Evolutionary conservation across 37 sponge, comb jelly and placozoan species (phyloP).

Genomic region (Ephydatia muelleri): DNA sequence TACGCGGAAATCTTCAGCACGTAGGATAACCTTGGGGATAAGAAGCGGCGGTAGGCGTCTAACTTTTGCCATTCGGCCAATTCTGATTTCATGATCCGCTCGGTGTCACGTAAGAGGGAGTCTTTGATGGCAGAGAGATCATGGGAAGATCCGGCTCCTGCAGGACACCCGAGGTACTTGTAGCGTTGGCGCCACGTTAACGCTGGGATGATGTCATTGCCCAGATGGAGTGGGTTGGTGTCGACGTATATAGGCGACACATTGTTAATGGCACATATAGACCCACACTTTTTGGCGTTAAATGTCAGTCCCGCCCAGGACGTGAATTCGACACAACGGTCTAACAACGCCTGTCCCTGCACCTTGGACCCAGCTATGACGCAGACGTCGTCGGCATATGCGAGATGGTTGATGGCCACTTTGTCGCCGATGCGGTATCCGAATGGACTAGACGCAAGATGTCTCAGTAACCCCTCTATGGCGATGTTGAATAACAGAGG

Average conservation of each 20-base stretch:
- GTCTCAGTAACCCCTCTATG: too few relatives aligned
- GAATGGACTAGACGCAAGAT: too few relatives aligned
- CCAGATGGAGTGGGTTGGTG: not conserved
- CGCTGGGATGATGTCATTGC: slow-evolving; percentile 3
- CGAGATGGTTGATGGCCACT: not conserved
- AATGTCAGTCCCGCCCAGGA: slow-evolving; percentile 25
- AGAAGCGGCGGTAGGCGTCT: slow-evolving; percentile 41
- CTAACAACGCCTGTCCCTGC: not conserved
- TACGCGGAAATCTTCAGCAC: too few relatives aligned
- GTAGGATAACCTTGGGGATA: too few relatives aligned
- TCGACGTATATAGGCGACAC: not conserved
- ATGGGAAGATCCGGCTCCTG: not conserved
- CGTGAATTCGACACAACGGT: not conserved
- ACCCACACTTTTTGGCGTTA: slow-evolving; percentile 33
- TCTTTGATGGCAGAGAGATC: not conserved
- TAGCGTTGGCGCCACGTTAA: slow-evolving; percentile 10
- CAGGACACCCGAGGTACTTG: slow-evolving; percentile 26
- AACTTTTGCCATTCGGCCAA: slow-evolving; percentile 61
- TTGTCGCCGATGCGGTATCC: too few relatives aligned
- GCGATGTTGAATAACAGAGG: too few relatives aligned
- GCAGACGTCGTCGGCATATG: not conserved
- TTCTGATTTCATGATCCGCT: not conserved
- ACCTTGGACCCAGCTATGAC: not conserved
- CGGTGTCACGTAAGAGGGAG: not conserved
- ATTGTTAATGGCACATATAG: not conserved